Percentiles rank a stretch among this genome's conserved stretches.
Conservation (phyloP, 2,888 invertebrate genomes). For the Lasioglossum leucozonium region DNA sequence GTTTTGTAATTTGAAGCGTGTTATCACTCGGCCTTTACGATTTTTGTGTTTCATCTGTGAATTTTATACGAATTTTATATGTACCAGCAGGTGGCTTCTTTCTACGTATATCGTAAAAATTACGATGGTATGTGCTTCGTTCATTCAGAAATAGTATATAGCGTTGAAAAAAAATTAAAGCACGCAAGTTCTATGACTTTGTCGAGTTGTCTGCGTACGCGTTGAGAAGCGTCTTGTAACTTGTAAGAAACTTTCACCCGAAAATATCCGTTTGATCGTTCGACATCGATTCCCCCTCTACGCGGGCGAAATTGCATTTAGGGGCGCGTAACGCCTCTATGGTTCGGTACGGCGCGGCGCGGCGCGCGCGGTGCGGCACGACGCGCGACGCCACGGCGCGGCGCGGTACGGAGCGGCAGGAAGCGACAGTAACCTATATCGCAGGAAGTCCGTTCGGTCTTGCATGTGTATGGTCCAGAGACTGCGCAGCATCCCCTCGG, state of each 20-base stretch:
- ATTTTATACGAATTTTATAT: not conserved
- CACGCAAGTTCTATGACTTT: no score
- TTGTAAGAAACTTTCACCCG: not conserved
- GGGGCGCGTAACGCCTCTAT: not conserved
- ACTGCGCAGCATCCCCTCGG: conserved; percentile 65
- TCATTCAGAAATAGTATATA: no score
- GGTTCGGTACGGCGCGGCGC: not conserved
- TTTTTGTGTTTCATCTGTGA: not conserved
- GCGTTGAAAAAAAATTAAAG: no score
- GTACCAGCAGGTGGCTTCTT: no score
- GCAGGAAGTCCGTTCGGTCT: conserved; percentile 31
- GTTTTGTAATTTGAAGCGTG: no score
- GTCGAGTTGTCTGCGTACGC: not conserved
- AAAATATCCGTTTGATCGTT: not conserved
- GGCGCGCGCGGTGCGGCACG: not conserved
- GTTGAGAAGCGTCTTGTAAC: not conserved
- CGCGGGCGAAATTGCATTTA: not conserved
- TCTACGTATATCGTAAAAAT: no score
- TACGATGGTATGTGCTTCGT: not conserved
- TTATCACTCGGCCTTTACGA: not conserved
- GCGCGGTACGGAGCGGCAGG: not conserved
- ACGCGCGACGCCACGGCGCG: not conserved
- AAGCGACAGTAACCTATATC: conserved; percentile 29
- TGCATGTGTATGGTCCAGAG: conserved; percentile 50
- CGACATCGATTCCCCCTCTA: not conserved